Conservation (phyloP, 2,113 vertebrate species). For the Columba livia region DNA sequence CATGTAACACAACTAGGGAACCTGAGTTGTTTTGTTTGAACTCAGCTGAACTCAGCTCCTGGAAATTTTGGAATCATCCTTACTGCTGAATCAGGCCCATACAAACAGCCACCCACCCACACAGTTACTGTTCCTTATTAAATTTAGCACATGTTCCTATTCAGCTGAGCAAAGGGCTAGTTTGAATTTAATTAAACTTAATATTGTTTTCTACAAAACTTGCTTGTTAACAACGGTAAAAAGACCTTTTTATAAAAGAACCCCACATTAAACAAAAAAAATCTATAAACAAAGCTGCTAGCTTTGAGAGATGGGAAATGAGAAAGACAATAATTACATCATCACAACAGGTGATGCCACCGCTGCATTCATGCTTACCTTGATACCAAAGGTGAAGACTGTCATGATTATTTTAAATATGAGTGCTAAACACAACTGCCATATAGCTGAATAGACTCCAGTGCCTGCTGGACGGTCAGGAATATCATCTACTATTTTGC, state of each 20-base stretch:
- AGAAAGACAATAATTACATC: neutral
- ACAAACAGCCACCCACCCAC: neutral
- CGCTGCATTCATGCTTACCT: constrained; percentile 77
- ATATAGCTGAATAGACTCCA: constrained; percentile 97
- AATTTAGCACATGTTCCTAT: neutral
- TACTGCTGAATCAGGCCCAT: neutral
- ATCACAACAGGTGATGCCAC: neutral
- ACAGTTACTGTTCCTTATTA: neutral
- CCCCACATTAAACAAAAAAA: neutral
- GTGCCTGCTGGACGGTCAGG: constrained; percentile 89
- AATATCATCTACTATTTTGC: constrained; percentile 87
- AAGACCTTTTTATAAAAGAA: neutral
- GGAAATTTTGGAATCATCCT: neutral
- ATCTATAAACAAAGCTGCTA: neutral
- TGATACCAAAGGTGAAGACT: constrained; percentile 98
- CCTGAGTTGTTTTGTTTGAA: neutral
- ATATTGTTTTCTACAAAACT: neutral
- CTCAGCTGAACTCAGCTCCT: neutral
- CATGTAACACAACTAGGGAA: neutral
- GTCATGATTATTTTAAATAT: constrained; percentile 99
- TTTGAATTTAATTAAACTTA: neutral
- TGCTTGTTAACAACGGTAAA: neutral
- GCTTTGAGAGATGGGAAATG: neutral
- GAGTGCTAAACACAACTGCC: constrained; percentile 95
- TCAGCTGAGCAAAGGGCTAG: neutral